These are phyloP conservation scores for Anarrhichthys ocellatus DNA, from an alignment of 2,113 vertebrate genomes.

Conservation along the genomic window DNA sequence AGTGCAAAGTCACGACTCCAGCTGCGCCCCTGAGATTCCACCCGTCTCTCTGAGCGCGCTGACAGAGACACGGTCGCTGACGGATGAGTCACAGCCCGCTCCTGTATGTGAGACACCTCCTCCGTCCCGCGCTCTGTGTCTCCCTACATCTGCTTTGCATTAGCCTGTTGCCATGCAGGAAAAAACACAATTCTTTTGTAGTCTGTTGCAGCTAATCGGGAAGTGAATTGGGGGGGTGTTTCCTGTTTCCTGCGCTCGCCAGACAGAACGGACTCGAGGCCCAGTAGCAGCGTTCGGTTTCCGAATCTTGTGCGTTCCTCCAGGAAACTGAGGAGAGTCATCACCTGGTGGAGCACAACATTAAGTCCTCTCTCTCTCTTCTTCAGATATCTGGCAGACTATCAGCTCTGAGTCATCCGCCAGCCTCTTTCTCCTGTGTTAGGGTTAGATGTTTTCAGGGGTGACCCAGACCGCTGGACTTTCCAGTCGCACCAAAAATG, in stretches of 20 bases:
- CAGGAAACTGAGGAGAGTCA: conserved; percentile 72
- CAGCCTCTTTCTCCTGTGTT: conserved; percentile 31
- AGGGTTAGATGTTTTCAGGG: no score
- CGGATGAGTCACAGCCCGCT: conserved; percentile 70
- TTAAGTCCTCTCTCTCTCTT: conserved; percentile 15
- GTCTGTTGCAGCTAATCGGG: conserved; percentile 85
- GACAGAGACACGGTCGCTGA: conserved; percentile 50
- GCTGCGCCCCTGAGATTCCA: conserved; percentile 68
- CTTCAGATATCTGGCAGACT: conserved; percentile 51
- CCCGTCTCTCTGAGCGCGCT: conserved; percentile 37
- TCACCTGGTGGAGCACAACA: conserved; percentile 52
- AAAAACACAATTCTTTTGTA: conserved; percentile 83
- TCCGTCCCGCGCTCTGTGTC: conserved; percentile 63
- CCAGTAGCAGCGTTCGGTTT: conserved; percentile 78
- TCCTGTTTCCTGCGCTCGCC: conserved; percentile 88
- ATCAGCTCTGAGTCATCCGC: conserved; percentile 66
- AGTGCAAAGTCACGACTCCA: conserved; percentile 61
- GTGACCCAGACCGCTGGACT: no score
- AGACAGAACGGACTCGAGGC: conserved; percentile 66
- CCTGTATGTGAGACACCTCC: conserved; percentile 60
- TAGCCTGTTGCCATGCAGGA: conserved; percentile 82
- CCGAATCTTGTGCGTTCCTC: conserved; percentile 77
- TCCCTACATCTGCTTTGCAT: conserved; percentile 82
- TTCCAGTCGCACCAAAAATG: no score
- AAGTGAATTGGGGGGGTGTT: conserved; percentile 82